Evolutionary conservation across 2,888 invertebrate genomes (phyloP).

Genomic region (Leptopilina syphax): DNA sequence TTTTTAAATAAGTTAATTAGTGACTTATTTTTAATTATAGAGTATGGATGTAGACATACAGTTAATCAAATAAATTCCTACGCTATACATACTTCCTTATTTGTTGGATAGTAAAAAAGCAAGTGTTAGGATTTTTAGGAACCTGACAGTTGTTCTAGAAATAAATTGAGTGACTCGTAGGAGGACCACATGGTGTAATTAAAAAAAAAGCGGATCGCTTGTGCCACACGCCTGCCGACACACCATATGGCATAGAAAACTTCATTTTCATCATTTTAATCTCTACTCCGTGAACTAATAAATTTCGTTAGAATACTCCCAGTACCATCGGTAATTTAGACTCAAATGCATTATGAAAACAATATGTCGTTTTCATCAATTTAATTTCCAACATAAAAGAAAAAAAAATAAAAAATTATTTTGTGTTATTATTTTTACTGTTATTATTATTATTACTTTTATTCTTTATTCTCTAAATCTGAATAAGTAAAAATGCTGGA

Average conservation of each 20-base stretch:
- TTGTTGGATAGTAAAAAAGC: background rate
- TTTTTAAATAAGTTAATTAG: no score
- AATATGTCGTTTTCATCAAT: background rate
- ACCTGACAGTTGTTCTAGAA: slow-evolving; percentile 69
- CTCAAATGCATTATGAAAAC: background rate
- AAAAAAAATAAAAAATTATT: no score
- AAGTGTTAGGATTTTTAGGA: slow-evolving; percentile 40
- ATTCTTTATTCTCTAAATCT: no score
- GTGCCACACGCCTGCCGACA: slow-evolving; percentile 66
- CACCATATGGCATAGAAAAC: slow-evolving; percentile 66
- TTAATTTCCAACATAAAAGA: background rate
- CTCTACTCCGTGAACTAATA: slow-evolving; percentile 51
- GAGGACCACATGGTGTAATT: slow-evolving; percentile 74
- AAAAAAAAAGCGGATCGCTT: slow-evolving; percentile 67
- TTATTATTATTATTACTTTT: no score
- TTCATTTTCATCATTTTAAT: slow-evolving; percentile 41
- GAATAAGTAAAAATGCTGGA: no score
- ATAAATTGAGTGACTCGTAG: slow-evolving; percentile 60
- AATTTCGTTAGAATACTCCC: slow-evolving; percentile 47
- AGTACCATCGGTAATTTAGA: slow-evolving; percentile 8
- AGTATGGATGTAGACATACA: no score
- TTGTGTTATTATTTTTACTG: no score
- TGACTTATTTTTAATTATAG: no score
- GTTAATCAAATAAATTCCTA: no score
- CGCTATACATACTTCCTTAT: no score